Conservation (phyloP, 23 tunicate species). For the Clavelina lepadiformis region DNA sequence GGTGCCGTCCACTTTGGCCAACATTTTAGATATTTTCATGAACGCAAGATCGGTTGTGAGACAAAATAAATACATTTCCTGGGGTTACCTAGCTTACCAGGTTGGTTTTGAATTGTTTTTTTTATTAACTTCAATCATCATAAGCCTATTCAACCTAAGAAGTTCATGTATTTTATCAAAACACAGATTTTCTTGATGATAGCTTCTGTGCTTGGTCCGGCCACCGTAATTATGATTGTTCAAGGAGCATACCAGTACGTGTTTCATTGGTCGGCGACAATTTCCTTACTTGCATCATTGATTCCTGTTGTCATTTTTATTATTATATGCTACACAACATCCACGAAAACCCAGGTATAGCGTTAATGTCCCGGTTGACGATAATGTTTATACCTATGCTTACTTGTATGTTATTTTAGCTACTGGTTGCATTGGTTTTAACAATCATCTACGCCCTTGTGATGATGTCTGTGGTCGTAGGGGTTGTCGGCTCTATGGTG, state of each 20-base stretch:
- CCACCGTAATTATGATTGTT: conserved; percentile 82
- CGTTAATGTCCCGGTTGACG: no score
- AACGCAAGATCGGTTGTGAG: conserved; percentile 68
- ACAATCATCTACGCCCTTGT: conserved; percentile 87
- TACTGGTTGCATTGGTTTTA: conserved; percentile 75
- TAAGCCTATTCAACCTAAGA: neutral
- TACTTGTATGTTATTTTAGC: no score
- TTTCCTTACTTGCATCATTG: conserved; percentile 65
- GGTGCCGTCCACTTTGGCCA: conserved; percentile 99
- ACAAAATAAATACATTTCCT: conserved; percentile 86
- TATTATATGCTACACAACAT: conserved; percentile 88
- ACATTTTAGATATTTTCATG: conserved; percentile 84
- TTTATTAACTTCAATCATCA: neutral
- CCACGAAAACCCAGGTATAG: conserved; percentile 69
- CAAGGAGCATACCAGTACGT: conserved; percentile 84
- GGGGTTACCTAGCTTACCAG: conserved; percentile 92
- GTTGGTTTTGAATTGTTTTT: conserved; percentile 1
- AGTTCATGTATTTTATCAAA: neutral
- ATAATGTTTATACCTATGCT: neutral
- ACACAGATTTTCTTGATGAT: conserved; percentile 78
- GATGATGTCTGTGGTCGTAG: conserved; percentile 94
- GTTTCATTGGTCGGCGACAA: conserved; percentile 48
- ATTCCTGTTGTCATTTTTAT: conserved; percentile 86
- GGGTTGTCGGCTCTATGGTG: conserved; percentile 59
- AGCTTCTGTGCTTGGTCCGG: conserved; percentile 86